Percentiles rank a stretch among this genome's conserved stretches.
These are phyloP conservation scores for Eristalis tenax DNA, from an alignment of 2,888 invertebrate genomes.

Conservation along the genomic window DNA sequence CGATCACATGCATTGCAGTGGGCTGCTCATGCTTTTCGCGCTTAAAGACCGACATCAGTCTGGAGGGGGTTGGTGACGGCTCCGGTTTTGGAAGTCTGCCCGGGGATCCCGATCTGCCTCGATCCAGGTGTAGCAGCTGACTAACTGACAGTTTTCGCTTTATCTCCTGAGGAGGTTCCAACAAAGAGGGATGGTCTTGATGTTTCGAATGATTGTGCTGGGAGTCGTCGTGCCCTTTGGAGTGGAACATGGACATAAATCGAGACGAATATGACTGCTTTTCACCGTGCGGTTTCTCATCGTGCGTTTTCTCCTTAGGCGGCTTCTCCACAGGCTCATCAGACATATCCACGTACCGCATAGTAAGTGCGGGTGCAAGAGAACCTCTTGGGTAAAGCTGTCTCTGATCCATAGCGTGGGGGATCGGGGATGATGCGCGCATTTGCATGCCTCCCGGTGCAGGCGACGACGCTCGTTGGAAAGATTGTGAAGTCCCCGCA, in stretches of 20 bases:
- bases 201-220: neutral
- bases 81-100: conserved; percentile 68
- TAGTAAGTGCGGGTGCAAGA: neutral
- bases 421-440: neutral
- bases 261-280: conserved; percentile 78
- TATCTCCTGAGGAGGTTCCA: neutral
- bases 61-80: conserved; percentile 68
- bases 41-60: conserved; percentile 50
- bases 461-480: neutral
- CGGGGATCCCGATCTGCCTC: conserved; percentile 73
- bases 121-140: conserved; percentile 41
- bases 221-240: conserved; percentile 70
- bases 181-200: neutral
- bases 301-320: conserved; percentile 12
- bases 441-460: neutral
- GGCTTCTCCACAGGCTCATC: no score
- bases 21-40: conserved; percentile 40
- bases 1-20: conserved; percentile 75
- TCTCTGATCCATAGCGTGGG: neutral
- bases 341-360: neutral
- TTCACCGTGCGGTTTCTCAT: conserved; percentile 73
- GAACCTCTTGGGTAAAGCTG: neutral
- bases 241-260: conserved; percentile 78
- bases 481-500: neutral
- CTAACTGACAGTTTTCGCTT: conserved; percentile 37